These are phyloP conservation scores for Hemicordylus capensis DNA, from an alignment of 2,113 vertebrate species.

Conservation along the genomic window DNA sequence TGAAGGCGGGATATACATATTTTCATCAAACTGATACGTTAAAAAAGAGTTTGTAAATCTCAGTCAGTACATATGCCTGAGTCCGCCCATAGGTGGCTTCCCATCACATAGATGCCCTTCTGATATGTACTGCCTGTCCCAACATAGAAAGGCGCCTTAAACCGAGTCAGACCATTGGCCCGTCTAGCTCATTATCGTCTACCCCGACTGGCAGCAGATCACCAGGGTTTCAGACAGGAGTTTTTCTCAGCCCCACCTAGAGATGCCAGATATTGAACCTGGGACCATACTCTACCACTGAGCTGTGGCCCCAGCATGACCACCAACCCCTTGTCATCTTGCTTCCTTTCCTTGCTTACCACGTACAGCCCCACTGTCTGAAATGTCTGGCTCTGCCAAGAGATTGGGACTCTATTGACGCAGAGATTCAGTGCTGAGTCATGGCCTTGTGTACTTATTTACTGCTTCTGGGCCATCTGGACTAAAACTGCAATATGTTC, in stretches of 20 bases:
- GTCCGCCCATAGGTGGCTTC: background rate
- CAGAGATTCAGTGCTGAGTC: background rate
- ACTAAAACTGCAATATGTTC: background rate
- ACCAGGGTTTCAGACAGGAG: too few species aligned
- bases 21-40: too few species aligned
- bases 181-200: too few species aligned
- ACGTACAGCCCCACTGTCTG: background rate
- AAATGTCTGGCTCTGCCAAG: background rate
- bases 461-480: background rate
- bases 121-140: background rate
- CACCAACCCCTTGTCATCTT: background rate
- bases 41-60: background rate
- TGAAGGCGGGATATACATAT: too few species aligned
- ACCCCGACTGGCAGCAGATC: too few species aligned
- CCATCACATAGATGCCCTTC: background rate
- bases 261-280: too few species aligned
- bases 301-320: too few species aligned
- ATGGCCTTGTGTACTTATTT: background rate
- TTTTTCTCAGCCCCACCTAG: too few species aligned
- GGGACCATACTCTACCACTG: too few species aligned
- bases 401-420: background rate
- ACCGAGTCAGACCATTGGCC: too few species aligned
- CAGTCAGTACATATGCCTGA: background rate
- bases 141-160: too few species aligned
- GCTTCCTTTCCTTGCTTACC: background rate